These are phyloP conservation scores for Diadegma fenestrale DNA, from an alignment of 2,888 invertebrate species.

Conservation along the genomic window DNA sequence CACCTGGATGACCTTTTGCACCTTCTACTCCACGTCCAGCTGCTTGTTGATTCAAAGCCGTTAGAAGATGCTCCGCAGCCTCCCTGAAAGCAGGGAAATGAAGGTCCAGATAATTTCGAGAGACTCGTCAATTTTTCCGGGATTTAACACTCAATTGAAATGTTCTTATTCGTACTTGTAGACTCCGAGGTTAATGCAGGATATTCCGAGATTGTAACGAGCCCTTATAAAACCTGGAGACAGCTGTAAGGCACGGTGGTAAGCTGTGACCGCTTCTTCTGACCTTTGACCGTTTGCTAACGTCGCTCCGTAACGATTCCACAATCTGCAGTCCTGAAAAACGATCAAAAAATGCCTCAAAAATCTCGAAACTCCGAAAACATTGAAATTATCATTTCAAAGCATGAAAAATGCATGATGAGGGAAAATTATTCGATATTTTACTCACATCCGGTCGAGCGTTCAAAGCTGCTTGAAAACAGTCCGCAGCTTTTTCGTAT, in stretches of 20 bases:
- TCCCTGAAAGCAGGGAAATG: slow-evolving; percentile 87
- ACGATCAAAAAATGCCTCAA: background rate
- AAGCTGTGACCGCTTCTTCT: slow-evolving; percentile 98
- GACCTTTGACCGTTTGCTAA: slow-evolving; percentile 97
- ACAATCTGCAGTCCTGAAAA: slow-evolving; percentile 93
- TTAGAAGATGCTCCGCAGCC: slow-evolving; percentile 97
- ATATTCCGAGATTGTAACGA: slow-evolving; percentile 98
- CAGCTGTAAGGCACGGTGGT: slow-evolving; percentile 94
- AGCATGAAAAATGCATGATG: background rate
- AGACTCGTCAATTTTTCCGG: background rate
- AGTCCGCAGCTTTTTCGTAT: slow-evolving; percentile 98
- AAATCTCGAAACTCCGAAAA: background rate
- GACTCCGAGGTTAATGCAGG: slow-evolving; percentile 97
- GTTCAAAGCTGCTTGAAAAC: slow-evolving; percentile 95
- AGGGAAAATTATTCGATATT: background rate
- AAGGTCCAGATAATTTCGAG: background rate
- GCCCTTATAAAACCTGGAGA: slow-evolving; percentile 98
- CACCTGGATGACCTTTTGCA: slow-evolving; percentile 84
- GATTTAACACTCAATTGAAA: background rate
- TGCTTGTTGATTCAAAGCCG: slow-evolving; percentile 96
- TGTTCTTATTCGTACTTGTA: slow-evolving; percentile 87
- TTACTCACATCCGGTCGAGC: slow-evolving; percentile 89
- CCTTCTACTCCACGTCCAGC: slow-evolving; percentile 88
- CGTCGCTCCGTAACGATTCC: slow-evolving; percentile 99
- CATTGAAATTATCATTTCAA: background rate